Base-by-base conservation (phyloP, 1,140 invertebrate genomes). In the Drosophila tristis region DNA sequence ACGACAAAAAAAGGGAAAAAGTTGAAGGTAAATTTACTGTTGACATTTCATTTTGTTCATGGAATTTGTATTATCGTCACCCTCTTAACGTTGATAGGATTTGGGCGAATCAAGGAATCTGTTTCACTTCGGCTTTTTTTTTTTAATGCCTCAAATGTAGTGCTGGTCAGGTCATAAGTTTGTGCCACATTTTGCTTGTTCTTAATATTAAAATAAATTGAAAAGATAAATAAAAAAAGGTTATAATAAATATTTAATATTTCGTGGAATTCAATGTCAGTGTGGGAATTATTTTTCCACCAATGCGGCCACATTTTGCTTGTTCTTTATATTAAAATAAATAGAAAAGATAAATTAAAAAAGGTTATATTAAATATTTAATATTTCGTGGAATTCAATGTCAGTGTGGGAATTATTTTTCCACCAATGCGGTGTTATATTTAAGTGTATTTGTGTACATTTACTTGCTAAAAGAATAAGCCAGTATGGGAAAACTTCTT, bases 11-110 rank as follows among this genome's bases (percentile, higher is more conserved):
- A 67, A 3, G 29, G 61, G 80, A 51, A 70, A 84, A 67, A 75
- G 80, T 85, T 66, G 78, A 75, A 85, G 80, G 80, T 85, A 84
- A 84, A 84, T 87, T 87, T 87, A 89, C 82, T 87, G 82, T 87
- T 87, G 82, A 87, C 82, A 87, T 87, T 87, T 89, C 78, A 87
- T 87, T 87, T 82, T 82, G 78, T 87, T 76, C 75, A 73, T 67
- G 75, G 76, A 89, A 87, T 87, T 87, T 87, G 78, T 82, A 81
- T 82, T 74, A 39, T 39, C 35, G 35, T 47, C 74, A 50, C 47
- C 50, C 50, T 50, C 68, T 70, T 45, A 42, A 9, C 62, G 51
- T 58, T 60, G 56, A 67, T 74, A 55, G 72, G 72, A 61, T 67
- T 43, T 55, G 9, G 58, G 44, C 39, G 61, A 44, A 43, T 47